phyloP scores from a whole-genome alignment of 2,888 invertebrate genomes.

The Tenodera sinensis region DNA sequence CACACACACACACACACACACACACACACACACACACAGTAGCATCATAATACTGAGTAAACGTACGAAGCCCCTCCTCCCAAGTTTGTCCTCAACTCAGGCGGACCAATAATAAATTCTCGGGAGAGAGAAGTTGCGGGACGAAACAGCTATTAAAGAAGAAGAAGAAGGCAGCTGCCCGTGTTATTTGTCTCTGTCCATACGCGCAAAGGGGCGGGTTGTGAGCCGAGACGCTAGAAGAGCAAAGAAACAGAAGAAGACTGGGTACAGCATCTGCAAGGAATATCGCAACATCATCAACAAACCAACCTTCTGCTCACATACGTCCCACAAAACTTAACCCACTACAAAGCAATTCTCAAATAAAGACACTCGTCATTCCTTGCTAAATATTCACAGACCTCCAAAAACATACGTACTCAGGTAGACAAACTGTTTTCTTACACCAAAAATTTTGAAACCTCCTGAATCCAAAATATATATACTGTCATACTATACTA shows the following conservation, averaged over 20 bases:
- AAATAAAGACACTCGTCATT: too few species aligned
- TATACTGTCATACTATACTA: too few species aligned
- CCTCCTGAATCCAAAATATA: too few species aligned
- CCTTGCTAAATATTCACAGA: too few species aligned
- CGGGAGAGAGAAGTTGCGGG: neutral
- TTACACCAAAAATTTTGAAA: too few species aligned
- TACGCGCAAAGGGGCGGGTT: neutral
- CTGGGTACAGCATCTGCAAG: neutral
- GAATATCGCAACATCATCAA: neutral
- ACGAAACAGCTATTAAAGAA: constrained; percentile 21
- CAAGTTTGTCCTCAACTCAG: constrained; percentile 23
- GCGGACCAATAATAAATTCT: constrained; percentile 27
- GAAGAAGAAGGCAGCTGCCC: constrained; percentile 24
- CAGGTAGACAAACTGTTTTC: too few species aligned
- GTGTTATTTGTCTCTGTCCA: constrained; percentile 28
- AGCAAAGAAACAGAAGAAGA: neutral
- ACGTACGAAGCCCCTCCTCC: constrained; percentile 20
- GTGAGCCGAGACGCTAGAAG: neutral
- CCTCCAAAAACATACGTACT: too few species aligned
- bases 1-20: too few species aligned
- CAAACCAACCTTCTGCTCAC: too few species aligned
- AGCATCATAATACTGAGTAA: constrained; percentile 12
- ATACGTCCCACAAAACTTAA: too few species aligned
- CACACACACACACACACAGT: neutral
- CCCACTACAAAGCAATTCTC: too few species aligned